Base-by-base conservation (phyloP, 1,140 invertebrate species). In the Brevipalpus yothersi region DNA sequence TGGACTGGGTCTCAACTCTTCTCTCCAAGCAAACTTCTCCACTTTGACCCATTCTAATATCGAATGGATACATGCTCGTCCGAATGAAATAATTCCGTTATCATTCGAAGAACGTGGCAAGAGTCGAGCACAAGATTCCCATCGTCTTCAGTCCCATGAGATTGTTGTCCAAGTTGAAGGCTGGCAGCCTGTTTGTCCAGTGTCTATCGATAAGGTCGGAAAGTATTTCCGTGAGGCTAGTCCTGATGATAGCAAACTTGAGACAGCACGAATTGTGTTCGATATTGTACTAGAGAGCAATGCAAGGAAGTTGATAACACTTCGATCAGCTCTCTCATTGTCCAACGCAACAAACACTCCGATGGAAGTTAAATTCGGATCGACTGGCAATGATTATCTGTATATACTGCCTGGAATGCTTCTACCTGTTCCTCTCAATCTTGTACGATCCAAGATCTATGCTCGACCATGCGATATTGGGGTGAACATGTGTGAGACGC, bases 121-220 rank as follows among this genome's bases (percentile, higher is more conserved):
- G 70, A 67, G 80, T 41, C 70, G 84, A 39, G 82, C 84, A 69
- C 76, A 83, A 65, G 80, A 87, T 68, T 84, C 84, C 0, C 85
- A 89, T 70, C 81, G 82, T 60, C 72, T 82, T 47, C 75, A 76
- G 41, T 40, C 83, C 64, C 90, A 94, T 73, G 88, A 92, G 69
- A 77, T 97, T 47, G 75, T 80, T 15, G 82, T 96, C 12, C 76
- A 82, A 59, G 80, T 96, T 19, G 84, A 91, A 63, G 90, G 89
- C 11, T 96, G 90, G 89, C 78, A 79, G 56, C 74, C 83, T 43
- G 79, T 88, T 58, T 77, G 79, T 63, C 87, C 92, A 15, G 82
- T 98, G 1, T 87, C 86, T 3, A 83, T 98, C 1, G 92, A 97
- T 72, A 83, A 85, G 72, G 90, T 95, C 15, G 93, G 92, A 1